Conservation (phyloP, 2,113 vertebrate species). For the Callipepla squamata region DNA sequence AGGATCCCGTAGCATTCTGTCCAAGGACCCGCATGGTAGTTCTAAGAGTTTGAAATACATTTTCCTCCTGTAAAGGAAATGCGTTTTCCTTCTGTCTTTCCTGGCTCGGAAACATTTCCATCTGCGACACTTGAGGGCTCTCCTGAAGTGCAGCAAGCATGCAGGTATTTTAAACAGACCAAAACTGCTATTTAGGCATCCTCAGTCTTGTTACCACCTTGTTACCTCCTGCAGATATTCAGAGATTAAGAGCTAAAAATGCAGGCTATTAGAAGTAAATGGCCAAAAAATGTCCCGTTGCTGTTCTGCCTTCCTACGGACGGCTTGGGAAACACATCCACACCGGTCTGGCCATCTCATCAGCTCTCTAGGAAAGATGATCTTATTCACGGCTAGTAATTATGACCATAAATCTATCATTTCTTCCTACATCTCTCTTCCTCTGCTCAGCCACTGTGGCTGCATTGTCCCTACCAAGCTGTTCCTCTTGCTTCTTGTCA, state of each 20-base stretch:
- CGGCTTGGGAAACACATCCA: background rate
- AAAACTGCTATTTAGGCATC: background rate
- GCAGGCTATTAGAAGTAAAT: background rate
- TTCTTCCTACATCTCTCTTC: background rate
- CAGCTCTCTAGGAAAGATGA: conserved; percentile 20
- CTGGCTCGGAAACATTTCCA: background rate
- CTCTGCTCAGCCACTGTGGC: background rate
- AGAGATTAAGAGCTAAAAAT: background rate
- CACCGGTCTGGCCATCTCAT: background rate
- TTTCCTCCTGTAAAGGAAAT: background rate
- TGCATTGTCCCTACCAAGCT: background rate
- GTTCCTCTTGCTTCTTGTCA: background rate
- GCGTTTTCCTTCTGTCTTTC: background rate
- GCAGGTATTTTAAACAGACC: background rate
- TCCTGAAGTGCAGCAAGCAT: background rate
- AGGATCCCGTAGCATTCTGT: background rate
- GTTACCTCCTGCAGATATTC: background rate
- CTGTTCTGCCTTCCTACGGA: background rate
- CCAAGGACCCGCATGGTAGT: background rate
- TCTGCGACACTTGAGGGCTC: background rate
- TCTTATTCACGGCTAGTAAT: background rate
- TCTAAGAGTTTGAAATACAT: background rate
- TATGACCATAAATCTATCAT: conserved; percentile 43
- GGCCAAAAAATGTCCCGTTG: background rate
- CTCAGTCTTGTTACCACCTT: background rate